Conservation (phyloP, 53 echinoderm and acorn worm species). For the Temnopleurus reevesii region DNA sequence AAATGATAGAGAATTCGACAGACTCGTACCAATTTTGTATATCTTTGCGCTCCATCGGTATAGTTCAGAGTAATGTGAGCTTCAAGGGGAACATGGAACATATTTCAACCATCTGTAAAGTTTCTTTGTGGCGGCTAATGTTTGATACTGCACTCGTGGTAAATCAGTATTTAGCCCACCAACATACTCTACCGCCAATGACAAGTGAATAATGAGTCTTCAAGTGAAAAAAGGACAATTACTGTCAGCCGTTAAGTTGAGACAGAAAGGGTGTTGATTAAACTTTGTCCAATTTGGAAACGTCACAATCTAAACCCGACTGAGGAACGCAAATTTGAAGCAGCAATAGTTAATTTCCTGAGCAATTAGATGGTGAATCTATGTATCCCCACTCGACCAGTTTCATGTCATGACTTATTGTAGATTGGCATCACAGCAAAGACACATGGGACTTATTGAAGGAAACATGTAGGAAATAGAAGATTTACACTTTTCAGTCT, state of each 20-base stretch:
- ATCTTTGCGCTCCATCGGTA: not conserved
- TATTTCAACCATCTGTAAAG: not conserved
- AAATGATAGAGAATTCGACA: not conserved
- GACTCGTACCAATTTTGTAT: not conserved
- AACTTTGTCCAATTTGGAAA: not conserved
- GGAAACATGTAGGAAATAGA: conserved; percentile 20
- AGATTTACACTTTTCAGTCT: not conserved
- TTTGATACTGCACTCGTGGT: not conserved
- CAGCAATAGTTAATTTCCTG: conserved; percentile 54
- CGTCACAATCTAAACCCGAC: not conserved
- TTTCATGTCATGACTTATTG: conserved; percentile 33
- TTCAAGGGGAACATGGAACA: not conserved
- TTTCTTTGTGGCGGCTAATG: not conserved
- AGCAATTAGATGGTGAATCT: not conserved
- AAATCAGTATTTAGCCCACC: conserved; percentile 26
- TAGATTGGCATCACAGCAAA: not conserved
- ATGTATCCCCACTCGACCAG: conserved; percentile 6
- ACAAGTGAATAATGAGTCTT: not conserved
- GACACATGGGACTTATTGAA: not conserved
- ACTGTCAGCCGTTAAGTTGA: not conserved
- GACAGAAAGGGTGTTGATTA: not conserved
- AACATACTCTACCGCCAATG: not conserved
- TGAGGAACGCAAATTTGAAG: conserved; percentile 2
- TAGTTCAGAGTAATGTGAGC: too few relatives aligned
- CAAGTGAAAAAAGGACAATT: not conserved